These are phyloP conservation scores for Thymelicus lineola DNA, from an alignment of 2,888 invertebrate genomes.

Conservation along the genomic window DNA sequence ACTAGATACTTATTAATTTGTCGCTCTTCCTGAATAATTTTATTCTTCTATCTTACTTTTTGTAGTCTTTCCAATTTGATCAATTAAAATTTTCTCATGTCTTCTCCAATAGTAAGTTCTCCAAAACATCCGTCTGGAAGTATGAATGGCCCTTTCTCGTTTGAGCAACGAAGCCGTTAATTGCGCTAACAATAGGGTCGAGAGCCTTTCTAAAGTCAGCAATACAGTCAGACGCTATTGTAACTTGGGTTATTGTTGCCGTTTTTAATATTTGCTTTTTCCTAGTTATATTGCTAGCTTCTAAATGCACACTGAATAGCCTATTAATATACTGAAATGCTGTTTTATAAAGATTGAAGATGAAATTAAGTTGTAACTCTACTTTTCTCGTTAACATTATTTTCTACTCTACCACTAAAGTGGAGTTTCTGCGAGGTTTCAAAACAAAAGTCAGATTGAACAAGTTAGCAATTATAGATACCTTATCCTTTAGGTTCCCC, in stretches of 20 bases:
- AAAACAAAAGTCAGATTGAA: background rate
- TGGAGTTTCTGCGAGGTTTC: background rate
- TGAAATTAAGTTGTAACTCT: background rate
- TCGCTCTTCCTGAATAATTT: background rate
- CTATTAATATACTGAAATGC: background rate
- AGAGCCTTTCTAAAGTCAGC: constrained; percentile 66
- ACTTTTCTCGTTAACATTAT: too few species aligned
- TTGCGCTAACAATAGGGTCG: constrained; percentile 71
- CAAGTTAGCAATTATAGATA: too few species aligned
- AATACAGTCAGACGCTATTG: constrained; percentile 38
- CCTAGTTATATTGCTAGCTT: constrained; percentile 4
- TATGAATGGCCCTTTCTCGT: constrained; percentile 61
- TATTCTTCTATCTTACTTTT: background rate
- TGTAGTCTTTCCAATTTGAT: background rate
- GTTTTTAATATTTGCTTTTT: constrained; percentile 33
- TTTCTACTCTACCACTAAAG: background rate
- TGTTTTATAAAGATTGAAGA: background rate
- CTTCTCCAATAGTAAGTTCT: background rate
- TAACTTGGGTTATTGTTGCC: constrained; percentile 24
- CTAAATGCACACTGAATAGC: background rate
- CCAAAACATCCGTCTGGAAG: constrained; percentile 18
- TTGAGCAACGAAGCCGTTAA: constrained; percentile 64
- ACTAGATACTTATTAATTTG: constrained; percentile 42
- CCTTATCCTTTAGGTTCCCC: background rate
- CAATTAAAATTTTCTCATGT: background rate